phyloP scores from a whole-genome alignment of 2,113 vertebrate species.

The Butastur rufipennis region DNA sequence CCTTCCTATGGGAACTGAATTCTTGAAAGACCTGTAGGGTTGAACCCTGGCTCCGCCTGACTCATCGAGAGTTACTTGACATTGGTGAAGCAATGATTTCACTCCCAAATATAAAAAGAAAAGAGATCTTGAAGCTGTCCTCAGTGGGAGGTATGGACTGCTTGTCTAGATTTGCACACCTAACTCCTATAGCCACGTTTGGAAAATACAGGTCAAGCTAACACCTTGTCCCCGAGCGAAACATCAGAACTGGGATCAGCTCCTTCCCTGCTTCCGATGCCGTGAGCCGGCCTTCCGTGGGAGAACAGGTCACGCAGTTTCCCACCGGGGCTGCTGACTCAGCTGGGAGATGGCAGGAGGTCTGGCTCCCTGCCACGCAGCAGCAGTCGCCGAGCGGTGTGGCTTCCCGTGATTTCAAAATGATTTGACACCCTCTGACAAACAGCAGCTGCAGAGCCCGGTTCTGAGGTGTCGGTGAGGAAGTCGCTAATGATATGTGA shows the following conservation, averaged over 20 bases:
- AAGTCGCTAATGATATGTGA: not conserved
- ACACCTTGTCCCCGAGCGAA: not conserved
- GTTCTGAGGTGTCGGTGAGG: not conserved
- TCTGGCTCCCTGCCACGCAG: not conserved
- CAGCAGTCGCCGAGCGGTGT: not conserved
- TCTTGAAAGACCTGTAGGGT: not conserved
- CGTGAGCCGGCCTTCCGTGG: not conserved
- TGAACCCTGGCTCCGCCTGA: not conserved
- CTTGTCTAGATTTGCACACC: not conserved
- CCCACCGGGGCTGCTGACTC: not conserved
- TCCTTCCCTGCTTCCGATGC: not conserved
- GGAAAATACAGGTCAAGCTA: not conserved
- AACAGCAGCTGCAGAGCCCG: not conserved
- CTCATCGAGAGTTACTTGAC: not conserved
- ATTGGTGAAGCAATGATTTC: not conserved
- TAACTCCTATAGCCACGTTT: not conserved
- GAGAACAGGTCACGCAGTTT: not conserved
- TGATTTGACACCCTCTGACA: not conserved
- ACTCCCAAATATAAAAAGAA: not conserved
- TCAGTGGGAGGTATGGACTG: not conserved
- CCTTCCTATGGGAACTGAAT: not conserved
- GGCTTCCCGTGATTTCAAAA: not conserved
- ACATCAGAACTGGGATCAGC: not conserved
- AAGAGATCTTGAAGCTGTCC: not conserved
- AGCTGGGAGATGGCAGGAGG: not conserved